Base-by-base conservation (phyloP, 2,888 invertebrate genomes). In the Clitarchus hookeri region DNA sequence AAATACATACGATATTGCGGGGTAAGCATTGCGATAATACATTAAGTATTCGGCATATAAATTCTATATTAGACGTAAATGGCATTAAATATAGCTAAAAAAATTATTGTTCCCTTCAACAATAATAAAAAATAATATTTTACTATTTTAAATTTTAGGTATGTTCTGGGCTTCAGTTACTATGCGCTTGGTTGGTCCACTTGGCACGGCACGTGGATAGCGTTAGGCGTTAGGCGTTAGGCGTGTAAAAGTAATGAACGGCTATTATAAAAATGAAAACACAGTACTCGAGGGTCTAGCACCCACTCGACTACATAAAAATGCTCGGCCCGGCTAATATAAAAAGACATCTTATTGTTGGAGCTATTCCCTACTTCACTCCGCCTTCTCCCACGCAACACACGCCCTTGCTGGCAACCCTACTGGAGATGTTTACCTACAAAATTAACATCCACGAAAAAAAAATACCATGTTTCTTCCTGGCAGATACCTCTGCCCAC, bases 371-470 rank as follows among this genome's bases (percentile, higher is more conserved):
- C 65, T 65, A 13, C 19, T 65, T 19, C 65, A 23, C 16, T 19
- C 16, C 65, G 19, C 13, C 65, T 23, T 65, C 16, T 65, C 65
- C 65, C 65, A 65, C 65, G 65, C 65, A 23, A 16, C 65, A 19
- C 65, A 16, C 65, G 19, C 65, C 3, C 65, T 65, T 65, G 13
- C 65, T 48, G 8, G 65, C 13, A 23, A 65, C 65, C 65, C n/a
- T n/a, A n/a, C 23, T 23, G 65, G 65, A 65, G 65, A 65, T 65
- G 65, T 65, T 65, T 65, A 65, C 16, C 11, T 65, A 65, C 65
- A 23, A 65, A 65, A 65, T 65, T 65, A 65, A 65, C 65, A 65
- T 65, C 23, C 65, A 65, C 65, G 65, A 65, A 65, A 65, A 65
- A 53, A 53, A 53, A 53, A 53, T 9, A 23, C 19, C 65, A 65